Evolutionary conservation across 2,888 invertebrate species (phyloP).

Genomic region (Hypselothyrea guttata): DNA sequence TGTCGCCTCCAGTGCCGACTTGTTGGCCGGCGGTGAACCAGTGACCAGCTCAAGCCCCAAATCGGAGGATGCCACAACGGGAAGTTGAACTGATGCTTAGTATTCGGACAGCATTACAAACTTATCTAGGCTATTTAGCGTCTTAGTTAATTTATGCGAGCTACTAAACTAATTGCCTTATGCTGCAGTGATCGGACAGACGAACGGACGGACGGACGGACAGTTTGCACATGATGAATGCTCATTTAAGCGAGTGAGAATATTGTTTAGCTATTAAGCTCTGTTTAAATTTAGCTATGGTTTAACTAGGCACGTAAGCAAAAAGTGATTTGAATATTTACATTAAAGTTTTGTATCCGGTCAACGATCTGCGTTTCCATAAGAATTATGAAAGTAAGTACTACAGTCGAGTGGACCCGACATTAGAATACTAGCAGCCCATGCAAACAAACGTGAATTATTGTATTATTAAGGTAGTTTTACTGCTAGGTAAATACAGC

Average conservation of each 20-base stretch:
- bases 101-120: conserved; percentile 15
- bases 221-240: conserved; percentile 50
- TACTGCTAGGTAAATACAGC: conserved; percentile 53
- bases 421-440: too few relatives aligned
- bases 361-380: conserved; percentile 24
- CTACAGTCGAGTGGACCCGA: too few relatives aligned
- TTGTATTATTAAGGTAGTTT: conserved; percentile 54
- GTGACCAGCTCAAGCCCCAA: conserved; percentile 55
- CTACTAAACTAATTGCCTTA: conserved; percentile 39
- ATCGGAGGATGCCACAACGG: conserved; percentile 50
- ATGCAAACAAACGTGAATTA: too few relatives aligned
- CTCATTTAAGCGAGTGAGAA: conserved; percentile 52
- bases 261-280: conserved; percentile 34
- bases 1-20: conserved; percentile 54
- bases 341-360: conserved; percentile 56
- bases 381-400: neutral
- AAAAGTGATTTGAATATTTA: conserved; percentile 64
- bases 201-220: conserved; percentile 7
- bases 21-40: conserved; percentile 51
- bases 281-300: conserved; percentile 34
- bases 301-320: conserved; percentile 52
- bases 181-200: conserved; percentile 17
- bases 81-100: conserved; percentile 49
- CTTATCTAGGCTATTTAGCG: conserved; percentile 39
- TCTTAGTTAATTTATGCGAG: conserved; percentile 53